Evolutionary conservation across 2,797 vertebrate genomes (phyloP).

Genomic region (Salmo trutta): DNA sequence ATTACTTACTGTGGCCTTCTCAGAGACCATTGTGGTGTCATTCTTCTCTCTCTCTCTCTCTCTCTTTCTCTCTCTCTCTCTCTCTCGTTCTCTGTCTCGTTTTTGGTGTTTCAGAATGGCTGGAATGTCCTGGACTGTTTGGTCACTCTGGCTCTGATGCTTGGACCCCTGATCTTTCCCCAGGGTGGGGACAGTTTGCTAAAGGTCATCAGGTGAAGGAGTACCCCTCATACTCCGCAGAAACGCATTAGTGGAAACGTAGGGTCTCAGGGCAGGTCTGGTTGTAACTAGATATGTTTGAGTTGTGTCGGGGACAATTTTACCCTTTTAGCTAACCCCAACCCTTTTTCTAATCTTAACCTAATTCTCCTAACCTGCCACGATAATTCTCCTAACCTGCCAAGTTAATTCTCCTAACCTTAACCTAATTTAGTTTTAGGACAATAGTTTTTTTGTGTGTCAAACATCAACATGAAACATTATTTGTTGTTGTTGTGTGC

Average conservation of each 20-base stretch:
- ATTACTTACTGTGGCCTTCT: neutral
- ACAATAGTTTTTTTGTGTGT: neutral
- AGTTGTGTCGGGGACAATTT: too few species aligned
- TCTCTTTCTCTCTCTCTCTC: neutral
- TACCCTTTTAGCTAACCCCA: too few species aligned
- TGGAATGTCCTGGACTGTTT: slow-evolving; percentile 29
- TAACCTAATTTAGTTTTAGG: neutral
- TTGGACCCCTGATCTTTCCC: slow-evolving; percentile 20
- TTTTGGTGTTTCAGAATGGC: slow-evolving; percentile 8
- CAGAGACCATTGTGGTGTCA: too few species aligned
- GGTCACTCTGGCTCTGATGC: slow-evolving; percentile 15
- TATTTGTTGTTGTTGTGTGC: neutral
- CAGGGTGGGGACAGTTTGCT: neutral
- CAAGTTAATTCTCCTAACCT: too few species aligned
- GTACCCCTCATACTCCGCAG: neutral
- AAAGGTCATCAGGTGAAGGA: slow-evolving; percentile 19
- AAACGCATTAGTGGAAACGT: too few species aligned
- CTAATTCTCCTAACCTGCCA: too few species aligned
- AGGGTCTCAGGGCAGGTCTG: neutral
- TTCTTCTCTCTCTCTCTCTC: neutral
- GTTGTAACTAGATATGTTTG: too few species aligned
- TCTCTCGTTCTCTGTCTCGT: neutral
- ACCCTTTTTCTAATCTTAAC: too few species aligned
- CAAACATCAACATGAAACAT: neutral
- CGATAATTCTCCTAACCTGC: too few species aligned